Conservation (phyloP, 2,888 invertebrate genomes). For the Andrena bucephala region DNA sequence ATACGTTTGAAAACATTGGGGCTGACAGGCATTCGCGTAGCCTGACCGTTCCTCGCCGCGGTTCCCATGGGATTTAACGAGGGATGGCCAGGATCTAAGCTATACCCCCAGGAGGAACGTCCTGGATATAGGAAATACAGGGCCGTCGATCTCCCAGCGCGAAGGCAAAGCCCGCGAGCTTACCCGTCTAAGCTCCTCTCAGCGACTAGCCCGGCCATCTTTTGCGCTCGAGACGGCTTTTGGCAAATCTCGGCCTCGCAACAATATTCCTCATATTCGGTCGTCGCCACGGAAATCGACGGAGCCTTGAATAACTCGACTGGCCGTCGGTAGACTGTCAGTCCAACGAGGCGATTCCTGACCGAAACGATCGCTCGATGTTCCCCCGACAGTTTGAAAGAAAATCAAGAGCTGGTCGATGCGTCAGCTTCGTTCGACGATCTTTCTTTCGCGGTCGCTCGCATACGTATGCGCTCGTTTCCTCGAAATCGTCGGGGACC, state of each 20-base stretch:
- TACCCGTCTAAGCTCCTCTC: constrained; percentile 79
- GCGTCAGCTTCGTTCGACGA: constrained; percentile 16
- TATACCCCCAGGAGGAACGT: constrained; percentile 65
- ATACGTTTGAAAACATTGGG: constrained; percentile 72
- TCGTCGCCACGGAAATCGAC: constrained; percentile 41
- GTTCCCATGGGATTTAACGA: constrained; percentile 77
- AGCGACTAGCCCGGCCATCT: constrained; percentile 69
- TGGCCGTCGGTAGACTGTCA: background rate
- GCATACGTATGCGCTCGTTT: constrained; percentile 7
- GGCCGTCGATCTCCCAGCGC: constrained; percentile 79
- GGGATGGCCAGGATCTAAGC: constrained; percentile 73
- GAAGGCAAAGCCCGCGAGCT: constrained; percentile 79
- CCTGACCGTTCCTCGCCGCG: constrained; percentile 51
- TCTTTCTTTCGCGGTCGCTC: background rate
- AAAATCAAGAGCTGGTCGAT: background rate
- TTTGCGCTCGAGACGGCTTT: constrained; percentile 72
- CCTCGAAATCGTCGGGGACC: background rate
- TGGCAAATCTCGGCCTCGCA: constrained; percentile 74
- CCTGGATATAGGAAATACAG: constrained; percentile 77
- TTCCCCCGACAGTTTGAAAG: background rate
- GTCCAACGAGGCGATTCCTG: constrained; percentile 7
- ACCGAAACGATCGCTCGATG: constrained; percentile 2
- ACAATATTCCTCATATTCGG: constrained; percentile 74
- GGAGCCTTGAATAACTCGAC: constrained; percentile 11
- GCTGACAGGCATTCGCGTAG: constrained; percentile 50